These are phyloP conservation scores for Piaya cayana DNA, from an alignment of 2,113 vertebrate species.

Conservation along the genomic window DNA sequence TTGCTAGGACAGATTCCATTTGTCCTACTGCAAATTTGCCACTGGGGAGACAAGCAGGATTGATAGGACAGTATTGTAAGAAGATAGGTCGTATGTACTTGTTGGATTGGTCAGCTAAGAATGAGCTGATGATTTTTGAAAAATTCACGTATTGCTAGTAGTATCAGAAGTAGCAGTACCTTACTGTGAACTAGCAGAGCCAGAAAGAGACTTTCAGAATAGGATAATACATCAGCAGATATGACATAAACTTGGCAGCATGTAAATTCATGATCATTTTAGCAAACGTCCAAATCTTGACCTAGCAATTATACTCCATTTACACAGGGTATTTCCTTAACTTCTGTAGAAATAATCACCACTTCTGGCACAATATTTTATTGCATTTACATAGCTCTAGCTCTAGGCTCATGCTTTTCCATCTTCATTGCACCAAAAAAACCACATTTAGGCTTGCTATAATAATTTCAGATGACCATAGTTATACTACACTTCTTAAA, in stretches of 20 bases:
- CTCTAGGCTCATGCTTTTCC: neutral
- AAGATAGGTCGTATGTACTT: neutral
- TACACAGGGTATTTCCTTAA: neutral
- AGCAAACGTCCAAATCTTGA: neutral
- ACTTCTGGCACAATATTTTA: neutral
- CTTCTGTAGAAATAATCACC: neutral
- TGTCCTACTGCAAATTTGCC: neutral
- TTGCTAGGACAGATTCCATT: neutral
- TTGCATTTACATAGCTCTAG: neutral
- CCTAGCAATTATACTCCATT: neutral
- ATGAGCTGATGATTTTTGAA: neutral
- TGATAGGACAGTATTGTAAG: too few relatives aligned
- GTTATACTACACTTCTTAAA: neutral
- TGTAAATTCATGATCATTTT: neutral
- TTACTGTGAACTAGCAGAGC: fast-evolving
- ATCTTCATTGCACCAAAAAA: neutral
- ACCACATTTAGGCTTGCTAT: neutral
- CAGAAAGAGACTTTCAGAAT: neutral
- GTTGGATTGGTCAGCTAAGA: neutral
- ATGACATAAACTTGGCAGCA: neutral
- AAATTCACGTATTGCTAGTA: neutral
- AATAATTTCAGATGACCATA: neutral
- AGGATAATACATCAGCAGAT: neutral
- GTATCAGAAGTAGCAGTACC: neutral
- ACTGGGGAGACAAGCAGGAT: neutral